Evolutionary conservation across 1,140 invertebrate species (phyloP).

Genomic region (Megalopta genalis): DNA sequence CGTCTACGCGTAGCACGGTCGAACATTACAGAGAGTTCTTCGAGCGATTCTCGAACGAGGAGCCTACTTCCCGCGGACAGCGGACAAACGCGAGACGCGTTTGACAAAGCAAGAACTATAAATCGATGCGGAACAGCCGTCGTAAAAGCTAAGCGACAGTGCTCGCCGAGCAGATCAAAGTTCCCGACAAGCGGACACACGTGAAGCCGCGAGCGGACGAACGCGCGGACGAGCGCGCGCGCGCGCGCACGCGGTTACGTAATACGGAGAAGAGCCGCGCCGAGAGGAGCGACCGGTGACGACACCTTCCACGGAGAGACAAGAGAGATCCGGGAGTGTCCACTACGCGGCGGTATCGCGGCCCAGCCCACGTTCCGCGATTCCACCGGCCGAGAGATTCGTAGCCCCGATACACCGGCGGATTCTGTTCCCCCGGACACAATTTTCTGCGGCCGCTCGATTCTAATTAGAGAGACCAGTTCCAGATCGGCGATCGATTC

Average conservation of each 20-base stretch:
- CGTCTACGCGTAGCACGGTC: too few species aligned
- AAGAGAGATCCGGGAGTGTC: constrained; percentile 65
- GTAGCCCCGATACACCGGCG: background rate
- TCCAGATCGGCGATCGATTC: background rate
- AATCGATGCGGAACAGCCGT: too few species aligned
- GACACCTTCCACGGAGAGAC: constrained; percentile 56
- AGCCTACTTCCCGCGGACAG: too few species aligned
- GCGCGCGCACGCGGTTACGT: constrained; percentile 47
- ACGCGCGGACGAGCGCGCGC: too few species aligned
- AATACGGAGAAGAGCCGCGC: constrained; percentile 66
- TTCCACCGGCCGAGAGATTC: constrained; percentile 9
- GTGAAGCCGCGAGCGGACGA: too few species aligned
- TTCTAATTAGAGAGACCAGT: constrained; percentile 13
- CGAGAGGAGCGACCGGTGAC: constrained; percentile 59
- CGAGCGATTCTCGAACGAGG: too few species aligned
- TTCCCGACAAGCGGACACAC: too few species aligned
- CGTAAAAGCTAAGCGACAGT: too few species aligned
- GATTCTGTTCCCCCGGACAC: background rate
- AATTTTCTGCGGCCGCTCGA: background rate
- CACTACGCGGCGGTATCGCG: constrained; percentile 45
- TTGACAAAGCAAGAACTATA: too few species aligned
- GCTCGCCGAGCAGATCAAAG: too few species aligned
- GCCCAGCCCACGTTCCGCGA: constrained; percentile 54
- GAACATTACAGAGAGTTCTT: too few species aligned
- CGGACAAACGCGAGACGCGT: too few species aligned